Base-by-base conservation (phyloP, 2,888 invertebrate genomes). In the Rapana venosa region DNA sequence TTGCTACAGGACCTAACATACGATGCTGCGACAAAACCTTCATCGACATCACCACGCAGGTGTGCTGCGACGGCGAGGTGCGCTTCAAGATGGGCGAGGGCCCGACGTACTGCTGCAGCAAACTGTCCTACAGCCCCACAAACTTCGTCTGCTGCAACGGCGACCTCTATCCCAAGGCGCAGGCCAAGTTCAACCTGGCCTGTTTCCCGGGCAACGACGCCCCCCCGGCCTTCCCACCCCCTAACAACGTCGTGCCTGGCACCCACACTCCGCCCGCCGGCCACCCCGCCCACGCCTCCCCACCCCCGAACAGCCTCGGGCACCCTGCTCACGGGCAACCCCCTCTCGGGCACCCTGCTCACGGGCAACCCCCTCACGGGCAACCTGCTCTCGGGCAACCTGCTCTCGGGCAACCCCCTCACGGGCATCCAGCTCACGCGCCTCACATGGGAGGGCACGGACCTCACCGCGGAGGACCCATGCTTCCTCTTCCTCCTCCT, bases 201-300 rank as follows among this genome's bases (percentile, higher is more conserved):
- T 87, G 87, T 47, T 13, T n/a, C 22, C 87, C 87, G 35, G 77
- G 58, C 74, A 74, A 87, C 87, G 74, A 79, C 87, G 74, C 79
- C 20, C 20, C 32, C 79, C 86, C 32, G 61, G 6, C 17, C 32
- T 22, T 66, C 15, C 17, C 81, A 0, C 81, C 81, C 30, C 15
- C 77, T 58, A 85, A 85, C 58, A 58, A 22, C 83, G 47, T 47
- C 47, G 8, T 47, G 47, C 47, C 47, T 2, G 47, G 47, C 8
- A 47, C 47, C 70, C 5, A 20, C 70, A 6, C 70, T 20, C n/a
- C 70, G 22, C 70, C 70, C 70, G 20, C 70, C 70, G 70, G 70
- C 30, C 30, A 15, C 15, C 13, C 30, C 15, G 30, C n/a, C 15
- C 58, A 58, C 6, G 30, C 35, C n/a, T 47, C 17, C 20, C 79